Conservation (phyloP, 2,113 vertebrate genomes). For the Zosterops japonicus region DNA sequence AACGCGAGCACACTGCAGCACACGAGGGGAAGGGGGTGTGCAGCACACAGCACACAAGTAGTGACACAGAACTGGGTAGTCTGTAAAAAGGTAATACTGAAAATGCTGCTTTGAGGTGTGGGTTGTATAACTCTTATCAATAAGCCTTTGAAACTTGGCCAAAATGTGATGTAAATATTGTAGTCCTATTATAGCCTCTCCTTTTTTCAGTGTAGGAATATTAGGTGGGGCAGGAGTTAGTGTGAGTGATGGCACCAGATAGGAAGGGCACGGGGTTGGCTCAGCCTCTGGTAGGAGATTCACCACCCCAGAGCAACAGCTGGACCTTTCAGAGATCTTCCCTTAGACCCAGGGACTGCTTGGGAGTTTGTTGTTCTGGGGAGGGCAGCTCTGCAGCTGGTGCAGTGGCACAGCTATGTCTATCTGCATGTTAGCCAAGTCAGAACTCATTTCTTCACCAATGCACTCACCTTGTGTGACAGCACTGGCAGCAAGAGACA, state of each 20-base stretch:
- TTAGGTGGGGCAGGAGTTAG: background rate
- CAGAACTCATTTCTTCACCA: background rate
- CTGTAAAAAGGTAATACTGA: background rate
- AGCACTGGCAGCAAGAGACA: background rate
- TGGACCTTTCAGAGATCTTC: background rate
- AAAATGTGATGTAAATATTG: background rate
- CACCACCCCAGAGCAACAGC: background rate
- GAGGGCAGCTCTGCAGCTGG: background rate
- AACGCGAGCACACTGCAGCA: background rate
- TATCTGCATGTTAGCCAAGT: background rate
- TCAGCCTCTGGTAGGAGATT: background rate
- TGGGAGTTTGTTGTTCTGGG: accelerated
- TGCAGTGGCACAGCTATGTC: background rate
- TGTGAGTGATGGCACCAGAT: background rate
- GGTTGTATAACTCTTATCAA: background rate
- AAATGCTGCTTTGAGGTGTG: background rate
- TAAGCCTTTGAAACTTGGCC: background rate
- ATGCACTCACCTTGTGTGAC: background rate
- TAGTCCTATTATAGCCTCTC: background rate
- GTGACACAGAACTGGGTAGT: background rate
- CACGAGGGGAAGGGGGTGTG: background rate
- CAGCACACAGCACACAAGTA: background rate
- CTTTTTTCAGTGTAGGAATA: background rate
- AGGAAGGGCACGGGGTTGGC: background rate
- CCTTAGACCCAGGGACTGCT: background rate